These are phyloP conservation scores for Diacarnus erythraeanus DNA, from an alignment of 37 sponge, comb jelly and placozoan species.

Conservation along the genomic window DNA sequence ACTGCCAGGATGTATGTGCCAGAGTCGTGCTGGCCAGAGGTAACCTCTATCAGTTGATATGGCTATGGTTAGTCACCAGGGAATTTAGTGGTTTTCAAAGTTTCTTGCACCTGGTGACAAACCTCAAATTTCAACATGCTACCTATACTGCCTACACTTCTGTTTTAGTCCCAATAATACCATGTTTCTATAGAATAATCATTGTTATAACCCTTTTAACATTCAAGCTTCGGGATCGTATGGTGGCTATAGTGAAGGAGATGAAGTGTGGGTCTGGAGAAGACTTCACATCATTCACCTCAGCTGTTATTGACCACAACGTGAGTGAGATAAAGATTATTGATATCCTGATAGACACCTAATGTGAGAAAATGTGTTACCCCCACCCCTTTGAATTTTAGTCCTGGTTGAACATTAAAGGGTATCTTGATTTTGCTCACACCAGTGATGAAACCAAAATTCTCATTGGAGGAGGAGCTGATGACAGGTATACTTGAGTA, in stretches of 20 bases:
- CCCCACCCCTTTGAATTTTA: background rate
- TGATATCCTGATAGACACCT: background rate
- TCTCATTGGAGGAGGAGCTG: slow-evolving; percentile 73
- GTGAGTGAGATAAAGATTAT: slow-evolving; percentile 4
- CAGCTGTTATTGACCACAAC: slow-evolving; percentile 91
- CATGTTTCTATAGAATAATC: too few species aligned
- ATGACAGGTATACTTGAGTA: slow-evolving; percentile 89
- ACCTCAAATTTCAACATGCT: too few species aligned
- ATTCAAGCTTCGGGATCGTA: slow-evolving; percentile 68
- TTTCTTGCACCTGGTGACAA: too few species aligned
- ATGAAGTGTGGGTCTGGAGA: slow-evolving; percentile 85
- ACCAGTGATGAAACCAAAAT: slow-evolving; percentile 43
- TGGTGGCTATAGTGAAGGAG: slow-evolving; percentile 61
- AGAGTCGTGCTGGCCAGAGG: slow-evolving; percentile 84
- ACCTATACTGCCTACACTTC: too few species aligned
- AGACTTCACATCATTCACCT: slow-evolving; percentile 81
- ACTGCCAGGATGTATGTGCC: slow-evolving; percentile 91
- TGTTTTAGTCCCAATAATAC: too few species aligned
- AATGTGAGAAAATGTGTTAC: background rate
- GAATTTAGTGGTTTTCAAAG: too few species aligned
- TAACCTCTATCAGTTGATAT: slow-evolving; percentile 17
- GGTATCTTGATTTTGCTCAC: slow-evolving; percentile 81
- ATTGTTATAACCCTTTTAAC: too few species aligned
- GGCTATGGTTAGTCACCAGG: background rate
- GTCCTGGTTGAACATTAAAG: slow-evolving; percentile 74